Base-by-base conservation (phyloP, 2,797 vertebrate genomes). In the Crocidura indochinensis region DNA sequence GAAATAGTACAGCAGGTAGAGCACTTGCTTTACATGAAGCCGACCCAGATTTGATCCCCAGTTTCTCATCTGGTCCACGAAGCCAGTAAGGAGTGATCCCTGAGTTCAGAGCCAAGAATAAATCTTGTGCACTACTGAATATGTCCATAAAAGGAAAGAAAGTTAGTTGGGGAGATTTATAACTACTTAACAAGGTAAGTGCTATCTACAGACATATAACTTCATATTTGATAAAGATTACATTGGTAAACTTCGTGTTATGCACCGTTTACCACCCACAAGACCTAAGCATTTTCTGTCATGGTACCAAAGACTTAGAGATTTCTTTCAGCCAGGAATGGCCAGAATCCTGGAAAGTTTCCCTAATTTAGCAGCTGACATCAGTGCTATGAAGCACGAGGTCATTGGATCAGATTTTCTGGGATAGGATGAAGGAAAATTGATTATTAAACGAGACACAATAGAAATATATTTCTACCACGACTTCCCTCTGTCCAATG, bases 401-500 rank as follows among this genome's bases (percentile, higher is more conserved):
- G 27, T 56, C 62, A 3, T 10, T 51, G 19, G 26, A 11, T 51
- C 1, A 8, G 53, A 62, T 24, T 0, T 19, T 5, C 8, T 15
- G 10, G n/a, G 29, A 2, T 78, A 53, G 46, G 24, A 17, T 11
- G 47, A 80, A 62, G 46, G 24, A 60, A 87, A 56, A 44, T 2
- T 72, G 38, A 9, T 20, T 12, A 81, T 38, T 38, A 19, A 77
- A 85, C 47, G 26, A 77, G 84, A 67, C 26, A 56, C 65, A 26
- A 14, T 8, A 38, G 81, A 96, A 95, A 3, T 1, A 78, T 91
- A 94, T 81, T 96, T 94, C 94, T 92, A 88, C 2, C 90, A 94
- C 88, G 87, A 88, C 49, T 81, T 90, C 0, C 5, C 62, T 56
- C 64, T 93, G 91, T 91, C 38, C 93, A 74, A 31, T 81, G 31